Evolutionary conservation across 2,113 vertebrate species (phyloP).

Genomic region (Boulengeromyrus knoepffleri): DNA sequence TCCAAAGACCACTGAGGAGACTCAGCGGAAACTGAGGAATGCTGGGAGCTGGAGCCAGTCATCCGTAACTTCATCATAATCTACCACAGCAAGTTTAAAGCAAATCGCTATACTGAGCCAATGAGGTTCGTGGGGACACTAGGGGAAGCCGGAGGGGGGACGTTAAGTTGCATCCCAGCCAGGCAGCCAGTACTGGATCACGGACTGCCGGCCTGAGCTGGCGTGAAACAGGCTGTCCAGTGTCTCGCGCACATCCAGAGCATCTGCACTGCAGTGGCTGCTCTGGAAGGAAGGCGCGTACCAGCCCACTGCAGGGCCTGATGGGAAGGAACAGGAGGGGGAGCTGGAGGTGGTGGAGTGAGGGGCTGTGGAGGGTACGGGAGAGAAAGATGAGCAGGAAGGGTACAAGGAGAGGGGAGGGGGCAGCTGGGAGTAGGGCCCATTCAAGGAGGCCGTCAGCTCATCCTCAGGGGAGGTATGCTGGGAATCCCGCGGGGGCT

Average conservation of each 20-base stretch:
- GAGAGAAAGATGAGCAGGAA: constrained; percentile 22
- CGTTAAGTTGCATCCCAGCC: constrained; percentile 40
- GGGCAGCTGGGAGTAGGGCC: constrained; percentile 22
- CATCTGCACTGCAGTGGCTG: constrained; percentile 31
- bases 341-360: neutral
- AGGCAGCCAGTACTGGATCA: constrained; percentile 71
- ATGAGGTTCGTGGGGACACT: neutral
- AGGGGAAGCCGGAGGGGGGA: neutral
- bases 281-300: constrained; percentile 8
- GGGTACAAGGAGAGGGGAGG: constrained; percentile 13
- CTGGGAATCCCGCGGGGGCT: constrained; percentile 12
- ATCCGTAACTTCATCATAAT: neutral
- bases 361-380: constrained; percentile 27
- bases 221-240: constrained; percentile 82
- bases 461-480: neutral
- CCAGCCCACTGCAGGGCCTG: constrained; percentile 9
- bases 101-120: neutral
- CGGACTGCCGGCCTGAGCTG: constrained; percentile 67
- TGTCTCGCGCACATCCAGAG: constrained; percentile 75
- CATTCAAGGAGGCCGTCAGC: constrained; percentile 21
- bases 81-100: constrained; percentile 1
- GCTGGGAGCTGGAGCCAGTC: neutral
- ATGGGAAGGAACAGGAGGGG: constrained; percentile 15
- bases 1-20: neutral
- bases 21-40: too few species aligned